phyloP scores from a whole-genome alignment of 2,797 vertebrate species.

The Garrulus glandarius region DNA sequence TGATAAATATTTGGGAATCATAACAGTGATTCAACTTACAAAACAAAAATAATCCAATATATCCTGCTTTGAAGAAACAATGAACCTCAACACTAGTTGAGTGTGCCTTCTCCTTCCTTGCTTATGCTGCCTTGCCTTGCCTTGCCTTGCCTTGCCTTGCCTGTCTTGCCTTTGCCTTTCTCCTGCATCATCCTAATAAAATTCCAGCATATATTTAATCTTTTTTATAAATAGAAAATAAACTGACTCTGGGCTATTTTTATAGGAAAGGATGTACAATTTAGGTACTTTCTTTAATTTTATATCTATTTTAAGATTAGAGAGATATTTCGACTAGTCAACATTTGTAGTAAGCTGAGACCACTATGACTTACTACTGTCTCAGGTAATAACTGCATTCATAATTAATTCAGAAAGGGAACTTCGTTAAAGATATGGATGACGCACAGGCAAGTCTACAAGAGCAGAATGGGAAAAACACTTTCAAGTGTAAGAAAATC shows the following conservation, averaged over 20 bases:
- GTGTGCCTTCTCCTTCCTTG: too few relatives aligned
- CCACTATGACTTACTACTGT: not conserved
- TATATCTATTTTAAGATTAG: not conserved
- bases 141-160: not conserved
- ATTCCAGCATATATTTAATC: not conserved
- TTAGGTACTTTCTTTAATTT: not conserved
- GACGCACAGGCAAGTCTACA: not conserved
- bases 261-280: not conserved
- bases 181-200: not conserved
- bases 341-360: not conserved
- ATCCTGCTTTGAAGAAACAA: not conserved
- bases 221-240: not conserved
- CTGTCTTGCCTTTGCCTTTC: not conserved
- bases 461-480: not conserved
- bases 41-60: not conserved
- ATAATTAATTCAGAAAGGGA: not conserved
- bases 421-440: not conserved
- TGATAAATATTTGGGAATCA: not conserved
- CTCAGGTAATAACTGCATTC: not conserved
- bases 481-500: not conserved
- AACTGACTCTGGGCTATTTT: not conserved
- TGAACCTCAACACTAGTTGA: not conserved
- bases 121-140: not conserved
- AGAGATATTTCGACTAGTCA: not conserved
- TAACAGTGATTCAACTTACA: not conserved